phyloP scores from a whole-genome alignment of 2,113 vertebrate genomes.

The Forbesichthys agassizii region DNA sequence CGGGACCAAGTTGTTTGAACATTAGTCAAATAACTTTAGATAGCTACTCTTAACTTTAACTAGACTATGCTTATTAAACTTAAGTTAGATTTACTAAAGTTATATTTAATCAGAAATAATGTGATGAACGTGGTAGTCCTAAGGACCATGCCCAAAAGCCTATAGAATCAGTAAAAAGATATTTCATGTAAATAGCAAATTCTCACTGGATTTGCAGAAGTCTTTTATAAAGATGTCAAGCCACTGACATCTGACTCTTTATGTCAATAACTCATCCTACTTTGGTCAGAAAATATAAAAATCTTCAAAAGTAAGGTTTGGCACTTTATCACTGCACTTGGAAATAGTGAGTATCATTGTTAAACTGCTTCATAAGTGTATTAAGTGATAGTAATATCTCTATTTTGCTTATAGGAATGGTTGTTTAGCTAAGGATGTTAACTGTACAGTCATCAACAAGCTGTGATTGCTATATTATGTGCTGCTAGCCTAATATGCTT shows the following conservation, averaged over 20 bases:
- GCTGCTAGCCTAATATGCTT: conserved; percentile 44
- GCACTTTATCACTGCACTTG: conserved; percentile 48
- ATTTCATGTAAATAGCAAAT: neutral
- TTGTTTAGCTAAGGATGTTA: conserved; percentile 42
- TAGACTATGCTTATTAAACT: too few relatives aligned
- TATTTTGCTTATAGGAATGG: conserved; percentile 60
- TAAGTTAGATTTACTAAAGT: too few relatives aligned
- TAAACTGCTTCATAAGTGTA: conserved; percentile 57
- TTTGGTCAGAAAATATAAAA: conserved; percentile 17
- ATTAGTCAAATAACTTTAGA: too few relatives aligned
- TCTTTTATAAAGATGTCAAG: neutral
- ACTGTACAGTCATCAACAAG: conserved; percentile 19
- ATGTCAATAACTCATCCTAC: conserved; percentile 18
- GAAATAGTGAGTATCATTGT: conserved; percentile 39
- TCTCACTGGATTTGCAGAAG: neutral
- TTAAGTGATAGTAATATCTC: conserved; percentile 39
- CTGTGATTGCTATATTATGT: conserved; percentile 35
- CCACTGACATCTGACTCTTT: conserved; percentile 7
- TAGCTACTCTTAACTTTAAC: too few relatives aligned
- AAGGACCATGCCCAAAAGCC: too few relatives aligned
- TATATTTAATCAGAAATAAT: too few relatives aligned
- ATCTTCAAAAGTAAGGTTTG: conserved; percentile 42
- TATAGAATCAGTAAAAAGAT: neutral
- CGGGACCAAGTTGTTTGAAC: too few relatives aligned
- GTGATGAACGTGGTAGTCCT: too few relatives aligned